Conservation (phyloP, 2,797 vertebrate species). For the Ptychadena robeensis region DNA sequence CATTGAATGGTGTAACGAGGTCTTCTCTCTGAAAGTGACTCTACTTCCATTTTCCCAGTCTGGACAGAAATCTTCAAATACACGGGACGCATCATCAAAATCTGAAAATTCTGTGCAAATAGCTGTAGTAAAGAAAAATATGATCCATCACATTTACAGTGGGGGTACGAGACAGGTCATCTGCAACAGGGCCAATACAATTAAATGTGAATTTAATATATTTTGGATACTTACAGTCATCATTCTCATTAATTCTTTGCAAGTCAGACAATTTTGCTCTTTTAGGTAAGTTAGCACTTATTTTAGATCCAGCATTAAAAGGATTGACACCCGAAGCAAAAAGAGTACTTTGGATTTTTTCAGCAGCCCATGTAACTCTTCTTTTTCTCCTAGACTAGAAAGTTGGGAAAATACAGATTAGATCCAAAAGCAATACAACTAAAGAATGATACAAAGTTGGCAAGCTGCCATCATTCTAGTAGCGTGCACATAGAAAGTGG, state of each 20-base stretch:
- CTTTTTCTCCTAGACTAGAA: conserved; percentile 83
- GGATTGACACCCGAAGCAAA: neutral
- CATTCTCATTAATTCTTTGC: conserved; percentile 65
- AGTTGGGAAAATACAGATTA: neutral
- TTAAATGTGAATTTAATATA: neutral
- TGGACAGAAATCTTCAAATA: conserved; percentile 63
- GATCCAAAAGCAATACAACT: no score
- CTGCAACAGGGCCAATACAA: neutral
- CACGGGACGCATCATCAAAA: conserved; percentile 47
- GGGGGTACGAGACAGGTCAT: neutral
- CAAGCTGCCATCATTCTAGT: no score
- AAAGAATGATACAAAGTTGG: no score
- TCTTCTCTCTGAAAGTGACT: conserved; percentile 44
- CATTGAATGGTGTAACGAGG: conserved; percentile 16
- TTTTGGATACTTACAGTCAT: conserved; percentile 73
- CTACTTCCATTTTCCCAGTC: conserved; percentile 72
- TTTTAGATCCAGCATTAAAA: conserved; percentile 21
- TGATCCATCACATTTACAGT: neutral
- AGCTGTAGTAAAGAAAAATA: conserved; percentile 68
- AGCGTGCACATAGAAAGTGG: no score
- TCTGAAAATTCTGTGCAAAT: conserved; percentile 66
- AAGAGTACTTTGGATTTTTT: conserved; percentile 74
- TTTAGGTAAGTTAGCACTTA: conserved; percentile 58
- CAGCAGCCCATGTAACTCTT: conserved; percentile 90
- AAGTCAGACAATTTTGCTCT: conserved; percentile 69